Evolutionary conservation across 2,797 vertebrate genomes (phyloP).

Genomic region (Sibirionetta formosa): DNA sequence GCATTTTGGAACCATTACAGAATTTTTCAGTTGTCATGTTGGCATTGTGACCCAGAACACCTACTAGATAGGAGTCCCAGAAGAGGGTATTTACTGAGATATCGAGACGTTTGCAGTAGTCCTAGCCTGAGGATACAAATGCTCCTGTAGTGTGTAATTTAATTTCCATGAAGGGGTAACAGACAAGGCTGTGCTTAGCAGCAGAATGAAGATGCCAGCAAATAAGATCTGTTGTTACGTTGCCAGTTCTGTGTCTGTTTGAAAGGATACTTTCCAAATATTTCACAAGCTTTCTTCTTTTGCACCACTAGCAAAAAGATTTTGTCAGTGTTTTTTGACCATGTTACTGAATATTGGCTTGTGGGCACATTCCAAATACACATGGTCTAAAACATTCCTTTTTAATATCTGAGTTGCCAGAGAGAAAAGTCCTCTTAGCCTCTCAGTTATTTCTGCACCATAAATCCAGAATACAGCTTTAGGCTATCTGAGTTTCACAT

Average conservation of each 20-base stretch:
- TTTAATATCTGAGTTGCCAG: neutral
- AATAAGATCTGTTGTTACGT: neutral
- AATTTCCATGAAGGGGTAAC: neutral
- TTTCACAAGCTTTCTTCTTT: neutral
- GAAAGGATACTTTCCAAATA: neutral
- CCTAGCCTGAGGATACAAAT: neutral
- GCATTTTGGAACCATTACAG: neutral
- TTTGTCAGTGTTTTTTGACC: neutral
- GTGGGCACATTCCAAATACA: neutral
- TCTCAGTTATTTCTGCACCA: conserved; percentile 25
- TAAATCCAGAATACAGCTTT: conserved; percentile 9
- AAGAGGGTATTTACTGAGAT: neutral
- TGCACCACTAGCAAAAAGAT: neutral
- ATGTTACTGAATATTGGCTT: neutral
- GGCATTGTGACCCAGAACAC: neutral
- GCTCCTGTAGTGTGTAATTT: neutral
- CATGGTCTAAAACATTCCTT: neutral
- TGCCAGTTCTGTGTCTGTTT: neutral
- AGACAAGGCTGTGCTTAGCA: neutral
- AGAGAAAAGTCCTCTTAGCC: neutral
- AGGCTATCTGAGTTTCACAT: conserved; percentile 1
- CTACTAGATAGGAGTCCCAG: neutral
- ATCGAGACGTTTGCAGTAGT: neutral
- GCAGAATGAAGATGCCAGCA: neutral
- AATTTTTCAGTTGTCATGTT: neutral